phyloP scores from a whole-genome alignment of 2,888 invertebrate species.

The Synanthedon myopaeformis region DNA sequence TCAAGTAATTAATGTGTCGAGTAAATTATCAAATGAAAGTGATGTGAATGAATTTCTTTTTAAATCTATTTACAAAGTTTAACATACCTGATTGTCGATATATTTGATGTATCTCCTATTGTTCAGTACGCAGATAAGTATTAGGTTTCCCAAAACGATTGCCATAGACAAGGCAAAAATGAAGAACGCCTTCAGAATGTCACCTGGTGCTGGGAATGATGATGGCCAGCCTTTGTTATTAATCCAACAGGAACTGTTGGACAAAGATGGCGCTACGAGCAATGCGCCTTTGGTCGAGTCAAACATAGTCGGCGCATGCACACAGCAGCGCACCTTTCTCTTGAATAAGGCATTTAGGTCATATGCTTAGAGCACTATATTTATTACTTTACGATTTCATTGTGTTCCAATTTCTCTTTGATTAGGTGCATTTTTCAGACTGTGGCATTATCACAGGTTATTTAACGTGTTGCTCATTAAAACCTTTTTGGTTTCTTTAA shows the following conservation, averaged over 20 bases:
- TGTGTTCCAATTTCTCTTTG: constrained; percentile 12
- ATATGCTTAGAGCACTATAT: constrained; percentile 40
- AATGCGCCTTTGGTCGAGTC: constrained; percentile 77
- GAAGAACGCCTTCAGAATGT: constrained; percentile 81
- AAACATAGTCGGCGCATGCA: constrained; percentile 70
- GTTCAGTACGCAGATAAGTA: constrained; percentile 86
- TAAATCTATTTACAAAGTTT: neutral
- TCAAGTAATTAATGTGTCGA: neutral
- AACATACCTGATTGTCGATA: constrained; percentile 85
- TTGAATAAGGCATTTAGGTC: constrained; percentile 66
- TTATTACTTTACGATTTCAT: constrained; percentile 47
- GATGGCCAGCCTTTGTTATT: constrained; percentile 75
- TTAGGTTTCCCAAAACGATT: constrained; percentile 82
- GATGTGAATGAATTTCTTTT: too few species aligned
- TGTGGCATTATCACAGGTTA: too few species aligned
- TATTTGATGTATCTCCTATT: constrained; percentile 86
- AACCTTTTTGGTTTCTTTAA: too few species aligned
- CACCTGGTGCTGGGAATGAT: constrained; percentile 75
- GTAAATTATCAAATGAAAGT: neutral
- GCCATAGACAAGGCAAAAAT: constrained; percentile 82
- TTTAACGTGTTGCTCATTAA: neutral
- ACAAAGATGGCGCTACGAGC: constrained; percentile 82
- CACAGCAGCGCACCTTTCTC: constrained; percentile 49
- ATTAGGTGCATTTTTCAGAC: neutral
- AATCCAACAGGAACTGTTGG: constrained; percentile 86